These are phyloP conservation scores for Ladona fulva DNA, from an alignment of 1,140 invertebrate genomes.

Conservation along the genomic window DNA sequence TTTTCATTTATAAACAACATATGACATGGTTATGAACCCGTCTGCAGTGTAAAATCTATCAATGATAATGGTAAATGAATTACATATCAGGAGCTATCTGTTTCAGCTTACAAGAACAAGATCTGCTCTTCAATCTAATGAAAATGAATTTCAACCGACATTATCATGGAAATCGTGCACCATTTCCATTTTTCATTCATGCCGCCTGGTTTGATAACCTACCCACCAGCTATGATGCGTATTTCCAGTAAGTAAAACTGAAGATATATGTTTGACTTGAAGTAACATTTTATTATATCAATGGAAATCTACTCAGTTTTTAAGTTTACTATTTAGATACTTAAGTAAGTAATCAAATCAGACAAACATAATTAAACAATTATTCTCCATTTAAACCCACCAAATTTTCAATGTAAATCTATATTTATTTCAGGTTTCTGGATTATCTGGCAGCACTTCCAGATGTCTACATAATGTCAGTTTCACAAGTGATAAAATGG, in stretches of 20 bases:
- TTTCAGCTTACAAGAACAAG: constrained; percentile 20
- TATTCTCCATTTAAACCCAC: too few species aligned
- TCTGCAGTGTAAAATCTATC: too few species aligned
- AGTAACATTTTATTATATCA: too few species aligned
- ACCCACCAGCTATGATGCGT: constrained; percentile 34
- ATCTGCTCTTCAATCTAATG: constrained; percentile 40
- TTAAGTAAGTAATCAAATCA: too few species aligned
- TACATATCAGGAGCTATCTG: neutral
- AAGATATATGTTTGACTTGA: too few species aligned
- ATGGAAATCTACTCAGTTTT: too few species aligned
- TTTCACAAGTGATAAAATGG: constrained; percentile 46
- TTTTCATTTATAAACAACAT: too few species aligned
- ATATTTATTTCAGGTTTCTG: constrained; percentile 30
- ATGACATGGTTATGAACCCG: too few species aligned
- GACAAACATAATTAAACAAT: too few species aligned
- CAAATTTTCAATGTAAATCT: neutral
- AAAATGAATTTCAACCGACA: constrained; percentile 42
- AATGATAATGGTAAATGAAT: neutral
- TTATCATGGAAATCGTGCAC: constrained; percentile 47
- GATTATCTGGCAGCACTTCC: constrained; percentile 36
- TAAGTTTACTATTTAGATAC: too few species aligned
- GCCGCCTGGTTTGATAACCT: constrained; percentile 41
- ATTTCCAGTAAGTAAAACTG: constrained; percentile 33
- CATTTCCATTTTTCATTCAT: constrained; percentile 49
- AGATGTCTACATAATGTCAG: constrained; percentile 42